Evolutionary conservation across 1,140 invertebrate species (phyloP), one percentile per base, ranked within the genome.

Genomic region (Orchesella cincta): DNA sequence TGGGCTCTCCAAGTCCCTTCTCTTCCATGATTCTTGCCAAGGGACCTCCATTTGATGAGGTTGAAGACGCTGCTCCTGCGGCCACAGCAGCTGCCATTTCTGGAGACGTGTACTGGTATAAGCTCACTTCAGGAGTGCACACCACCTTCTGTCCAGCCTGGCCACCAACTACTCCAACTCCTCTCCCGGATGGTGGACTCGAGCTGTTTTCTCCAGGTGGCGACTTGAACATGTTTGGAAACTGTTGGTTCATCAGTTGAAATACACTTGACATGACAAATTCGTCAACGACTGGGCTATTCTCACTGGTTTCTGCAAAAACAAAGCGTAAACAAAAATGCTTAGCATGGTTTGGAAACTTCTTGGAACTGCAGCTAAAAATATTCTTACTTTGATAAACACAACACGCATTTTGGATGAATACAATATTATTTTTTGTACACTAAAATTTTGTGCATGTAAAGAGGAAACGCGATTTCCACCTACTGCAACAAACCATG

Each of bases 71-170:
- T 14, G 8, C 62, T n/a, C 33, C 46, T 23, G 20, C 23, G 28
- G n/a, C 51, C 23, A 39, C 67, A 16, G 31, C 36, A 26, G 51
- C 57, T 23, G 75, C 64, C 29, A 72, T 34, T 8, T 75, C 64
- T n/a, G 64, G 46, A 54, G 70, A 57, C 36, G 74, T 62, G 76
- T 83, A 83, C 51, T 78, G 79, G 70, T 83, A 83, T 75, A 83
- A 77, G 76, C 80, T 81, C 64, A 83, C 82, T 82, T 83, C 82
- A 26, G 82, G 82, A 73, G 82, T 83, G 51, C 82, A 83, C 31
- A 83, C 77, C 31, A 83, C 79, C 62, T 80, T 80, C 71, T 82
- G 81, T 20, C 78, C 78, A 29, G 62, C 71, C 28, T 20, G 71
- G 57, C n/a, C 28, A 29, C n/a, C 57, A 64, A 64, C n/a, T 12